Percentiles rank a stretch among this genome's conserved stretches.
Conservation (phyloP, 1,140 invertebrate genomes). For the Aradophagus sp. region DNA sequence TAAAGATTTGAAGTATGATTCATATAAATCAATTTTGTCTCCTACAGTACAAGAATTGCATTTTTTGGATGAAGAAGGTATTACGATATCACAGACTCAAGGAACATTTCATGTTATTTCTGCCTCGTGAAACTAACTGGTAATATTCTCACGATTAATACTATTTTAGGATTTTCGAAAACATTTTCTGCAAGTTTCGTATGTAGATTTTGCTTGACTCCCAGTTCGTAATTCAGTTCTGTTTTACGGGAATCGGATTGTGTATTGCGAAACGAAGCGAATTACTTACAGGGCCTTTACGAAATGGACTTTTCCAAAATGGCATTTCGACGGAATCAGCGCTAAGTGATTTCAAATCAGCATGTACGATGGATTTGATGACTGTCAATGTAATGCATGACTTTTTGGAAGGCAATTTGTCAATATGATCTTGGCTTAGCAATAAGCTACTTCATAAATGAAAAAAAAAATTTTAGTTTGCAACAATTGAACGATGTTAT, state of each 20-base stretch:
- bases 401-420: conserved; percentile 11
- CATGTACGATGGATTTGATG: conserved; percentile 1
- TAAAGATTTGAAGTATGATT: background rate
- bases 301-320: background rate
- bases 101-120: background rate
- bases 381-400: conserved; percentile 15
- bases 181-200: background rate
- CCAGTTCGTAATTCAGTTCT: background rate
- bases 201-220: conserved; percentile 1
- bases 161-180: background rate
- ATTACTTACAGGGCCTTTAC: background rate
- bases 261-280: background rate
- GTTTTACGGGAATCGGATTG: background rate
- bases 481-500: conserved; percentile 4
- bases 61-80: background rate
- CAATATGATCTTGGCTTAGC: conserved; percentile 12
- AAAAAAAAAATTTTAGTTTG: conserved; percentile 5
- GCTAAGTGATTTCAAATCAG: background rate
- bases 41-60: background rate
- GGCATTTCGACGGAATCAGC: background rate
- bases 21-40: background rate
- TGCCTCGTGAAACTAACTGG: background rate
- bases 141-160: background rate
- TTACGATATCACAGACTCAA: background rate
- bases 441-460: conserved; percentile 3